Conservation (phyloP, 1,140 invertebrate species). For the Drosophila novamexicana region DNA sequence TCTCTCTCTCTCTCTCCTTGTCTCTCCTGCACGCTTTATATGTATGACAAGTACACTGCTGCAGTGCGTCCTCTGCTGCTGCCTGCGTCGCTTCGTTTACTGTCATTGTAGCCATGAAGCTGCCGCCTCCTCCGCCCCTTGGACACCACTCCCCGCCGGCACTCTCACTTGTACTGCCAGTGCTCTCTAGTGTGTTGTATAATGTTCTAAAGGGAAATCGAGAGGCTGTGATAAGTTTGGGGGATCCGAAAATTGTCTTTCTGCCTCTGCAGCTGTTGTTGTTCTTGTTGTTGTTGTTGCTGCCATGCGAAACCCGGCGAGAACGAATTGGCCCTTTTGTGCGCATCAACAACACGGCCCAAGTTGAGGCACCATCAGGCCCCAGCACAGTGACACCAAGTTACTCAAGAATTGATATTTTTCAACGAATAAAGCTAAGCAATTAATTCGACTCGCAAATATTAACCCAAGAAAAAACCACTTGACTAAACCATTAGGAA, state of each 20-base stretch:
- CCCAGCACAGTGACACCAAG: slow-evolving; percentile 54
- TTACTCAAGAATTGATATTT: background rate
- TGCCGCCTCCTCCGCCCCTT: slow-evolving; percentile 1
- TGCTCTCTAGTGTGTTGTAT: slow-evolving; percentile 82
- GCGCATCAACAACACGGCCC: slow-evolving; percentile 71
- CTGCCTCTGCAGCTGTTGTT: slow-evolving; percentile 43
- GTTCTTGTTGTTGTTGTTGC: slow-evolving; percentile 24
- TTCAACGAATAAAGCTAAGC: background rate
- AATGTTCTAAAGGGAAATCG: slow-evolving; percentile 84
- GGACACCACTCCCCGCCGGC: background rate
- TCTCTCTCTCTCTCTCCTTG: slow-evolving; percentile 29
- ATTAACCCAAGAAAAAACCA: too few relatives aligned
- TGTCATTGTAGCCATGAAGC: slow-evolving; percentile 43
- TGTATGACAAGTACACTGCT: slow-evolving; percentile 76
- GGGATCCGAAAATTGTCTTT: slow-evolving; percentile 84
- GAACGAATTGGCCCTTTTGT: slow-evolving; percentile 83
- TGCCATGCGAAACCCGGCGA: slow-evolving; percentile 72
- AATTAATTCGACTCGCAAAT: too few relatives aligned
- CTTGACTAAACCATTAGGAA: too few relatives aligned
- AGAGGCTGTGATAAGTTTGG: slow-evolving; percentile 84
- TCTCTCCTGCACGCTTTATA: slow-evolving; percentile 43
- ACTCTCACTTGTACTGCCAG: slow-evolving; percentile 51
- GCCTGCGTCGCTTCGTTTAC: slow-evolving; percentile 42
- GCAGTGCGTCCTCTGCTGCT: slow-evolving; percentile 67
- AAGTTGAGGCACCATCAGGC: slow-evolving; percentile 55